Conservation (phyloP, 2,888 invertebrate genomes). For the Ariolimax columbianus region DNA sequence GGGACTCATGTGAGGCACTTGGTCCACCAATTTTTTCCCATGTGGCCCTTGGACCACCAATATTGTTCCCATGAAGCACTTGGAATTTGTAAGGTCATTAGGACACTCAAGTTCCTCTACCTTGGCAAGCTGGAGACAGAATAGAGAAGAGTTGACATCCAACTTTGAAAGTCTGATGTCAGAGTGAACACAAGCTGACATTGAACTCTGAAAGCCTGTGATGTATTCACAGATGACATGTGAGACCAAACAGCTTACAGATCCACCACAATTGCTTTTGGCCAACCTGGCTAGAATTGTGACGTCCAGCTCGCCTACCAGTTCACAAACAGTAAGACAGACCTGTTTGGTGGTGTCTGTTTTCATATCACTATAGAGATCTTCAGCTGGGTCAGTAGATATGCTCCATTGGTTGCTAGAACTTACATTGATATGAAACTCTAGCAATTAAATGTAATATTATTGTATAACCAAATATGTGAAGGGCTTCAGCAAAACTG, state of each 20-base stretch:
- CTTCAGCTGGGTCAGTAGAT: background rate
- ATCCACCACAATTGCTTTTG: background rate
- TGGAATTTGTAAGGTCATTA: too few species aligned
- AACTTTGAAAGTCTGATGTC: background rate
- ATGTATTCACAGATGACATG: constrained; percentile 5
- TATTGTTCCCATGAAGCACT: too few species aligned
- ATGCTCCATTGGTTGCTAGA: background rate
- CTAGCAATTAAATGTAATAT: too few species aligned
- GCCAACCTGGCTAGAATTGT: background rate
- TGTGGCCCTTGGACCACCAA: too few species aligned
- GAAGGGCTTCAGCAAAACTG: too few species aligned
- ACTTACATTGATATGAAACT: too few species aligned
- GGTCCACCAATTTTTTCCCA: too few species aligned
- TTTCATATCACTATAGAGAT: background rate
- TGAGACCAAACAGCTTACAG: background rate
- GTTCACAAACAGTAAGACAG: background rate
- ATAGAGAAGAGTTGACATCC: too few species aligned
- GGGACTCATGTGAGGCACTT: too few species aligned
- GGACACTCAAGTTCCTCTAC: too few species aligned
- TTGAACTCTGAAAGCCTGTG: background rate
- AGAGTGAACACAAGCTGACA: background rate
- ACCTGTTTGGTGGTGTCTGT: background rate
- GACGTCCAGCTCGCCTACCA: background rate
- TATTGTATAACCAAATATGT: too few species aligned
- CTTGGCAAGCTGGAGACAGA: too few species aligned